Percentiles rank a stretch among this genome's conserved stretches.
phyloP scores from a whole-genome alignment of 2,113 vertebrate genomes.

The Cranoglanis bouderius region DNA sequence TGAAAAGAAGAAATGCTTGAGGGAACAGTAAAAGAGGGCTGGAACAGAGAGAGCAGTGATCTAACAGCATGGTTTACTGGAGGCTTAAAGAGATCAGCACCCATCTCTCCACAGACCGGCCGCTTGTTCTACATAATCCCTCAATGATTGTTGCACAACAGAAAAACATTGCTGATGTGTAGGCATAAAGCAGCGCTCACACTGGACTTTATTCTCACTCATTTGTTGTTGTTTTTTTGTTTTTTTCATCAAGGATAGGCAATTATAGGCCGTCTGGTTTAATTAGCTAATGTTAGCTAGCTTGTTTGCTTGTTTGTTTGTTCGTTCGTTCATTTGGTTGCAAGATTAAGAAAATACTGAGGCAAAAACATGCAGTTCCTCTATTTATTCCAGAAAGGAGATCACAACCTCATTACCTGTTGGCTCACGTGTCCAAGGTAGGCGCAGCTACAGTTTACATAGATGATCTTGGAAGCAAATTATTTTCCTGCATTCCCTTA shows the following conservation, averaged over 20 bases:
- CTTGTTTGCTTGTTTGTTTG: background rate
- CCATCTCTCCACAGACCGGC: constrained; percentile 13
- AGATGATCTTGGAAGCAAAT: background rate
- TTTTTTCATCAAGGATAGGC: background rate
- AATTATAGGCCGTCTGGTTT: background rate
- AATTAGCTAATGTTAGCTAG: background rate
- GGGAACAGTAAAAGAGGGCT: background rate
- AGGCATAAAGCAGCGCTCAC: background rate
- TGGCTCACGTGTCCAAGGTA: background rate
- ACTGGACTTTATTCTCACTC: background rate
- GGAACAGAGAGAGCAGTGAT: background rate
- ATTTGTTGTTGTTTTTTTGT: too few species aligned
- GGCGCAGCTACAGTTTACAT: background rate
- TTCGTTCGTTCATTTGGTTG: background rate
- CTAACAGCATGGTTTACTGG: constrained; percentile 28
- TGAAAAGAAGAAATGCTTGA: constrained; percentile 9
- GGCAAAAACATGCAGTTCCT: background rate
- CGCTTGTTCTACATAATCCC: background rate
- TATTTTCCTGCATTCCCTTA: background rate
- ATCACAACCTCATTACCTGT: background rate
- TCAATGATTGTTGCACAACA: background rate
- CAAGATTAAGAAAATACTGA: background rate
- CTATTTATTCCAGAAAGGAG: background rate
- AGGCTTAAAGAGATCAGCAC: constrained; percentile 33
- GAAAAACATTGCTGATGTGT: background rate